phyloP scores from a whole-genome alignment of 1,140 invertebrate genomes.

The Kradibia gibbosae region DNA sequence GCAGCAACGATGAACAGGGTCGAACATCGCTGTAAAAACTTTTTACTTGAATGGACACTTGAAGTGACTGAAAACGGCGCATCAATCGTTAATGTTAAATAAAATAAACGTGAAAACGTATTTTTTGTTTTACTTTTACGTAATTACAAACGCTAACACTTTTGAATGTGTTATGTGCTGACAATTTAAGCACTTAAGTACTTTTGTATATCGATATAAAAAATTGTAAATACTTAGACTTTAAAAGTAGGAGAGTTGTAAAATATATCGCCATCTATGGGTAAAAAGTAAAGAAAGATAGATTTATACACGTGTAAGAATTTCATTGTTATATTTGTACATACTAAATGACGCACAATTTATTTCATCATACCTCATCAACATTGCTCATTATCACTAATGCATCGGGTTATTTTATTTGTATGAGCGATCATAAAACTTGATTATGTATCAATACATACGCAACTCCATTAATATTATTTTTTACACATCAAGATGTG shows the following conservation, averaged over 20 bases:
- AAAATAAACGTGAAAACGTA: neutral
- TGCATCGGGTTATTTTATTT: slow-evolving; percentile 14
- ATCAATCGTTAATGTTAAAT: neutral
- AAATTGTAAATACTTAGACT: slow-evolving; percentile 18
- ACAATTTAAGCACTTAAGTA: slow-evolving; percentile 27
- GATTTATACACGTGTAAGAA: neutral
- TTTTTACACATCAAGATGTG: neutral
- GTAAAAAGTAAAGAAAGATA: slow-evolving; percentile 15
- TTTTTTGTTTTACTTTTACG: neutral
- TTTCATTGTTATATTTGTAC: slow-evolving; percentile 28
- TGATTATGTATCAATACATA: slow-evolving; percentile 18
- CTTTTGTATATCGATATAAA: slow-evolving; percentile 17
- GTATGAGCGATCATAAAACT: slow-evolving; percentile 11
- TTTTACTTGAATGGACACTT: slow-evolving; percentile 10
- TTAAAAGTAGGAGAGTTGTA: slow-evolving; percentile 10
- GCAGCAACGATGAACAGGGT: neutral
- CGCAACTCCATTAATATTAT: neutral
- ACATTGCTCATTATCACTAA: slow-evolving; percentile 18
- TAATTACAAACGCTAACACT: neutral
- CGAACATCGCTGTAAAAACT: neutral
- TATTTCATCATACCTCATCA: neutral
- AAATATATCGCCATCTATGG: neutral
- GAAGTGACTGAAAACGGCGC: neutral
- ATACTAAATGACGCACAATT: slow-evolving; percentile 39
- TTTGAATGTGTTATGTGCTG: neutral